Base-by-base conservation (phyloP, 1,140 invertebrate species). In the Drosophila pseudoananassae region DNA sequence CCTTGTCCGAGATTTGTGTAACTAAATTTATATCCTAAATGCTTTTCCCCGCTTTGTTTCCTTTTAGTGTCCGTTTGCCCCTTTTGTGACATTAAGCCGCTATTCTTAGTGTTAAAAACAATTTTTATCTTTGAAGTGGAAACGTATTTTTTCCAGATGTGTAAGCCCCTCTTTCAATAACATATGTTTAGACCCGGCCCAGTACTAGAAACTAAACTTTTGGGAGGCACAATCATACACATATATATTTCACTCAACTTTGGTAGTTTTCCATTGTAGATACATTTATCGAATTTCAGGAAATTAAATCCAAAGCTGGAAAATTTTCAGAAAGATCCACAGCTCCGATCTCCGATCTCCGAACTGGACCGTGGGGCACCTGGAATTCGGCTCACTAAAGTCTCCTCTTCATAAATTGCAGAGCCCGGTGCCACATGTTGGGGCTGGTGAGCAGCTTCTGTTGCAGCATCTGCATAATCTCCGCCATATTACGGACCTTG, bases 11-110 rank as follows among this genome's bases (percentile, higher is more conserved):
- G 82, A 87, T 85, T 85, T 81, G 77, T 70, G 74, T 70, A 74
- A 70, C 69, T 56, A 81, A 85, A 85, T 80, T 80, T 80, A 85
- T 85, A 60, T 81, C 87, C 66, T 59, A 85, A 80, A 85, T 84
- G 68, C 59, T 59, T 40, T 66, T 51, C 29, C 15, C 45, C 53
- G 20, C 51, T 60, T 65, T 55, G 53, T 52, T 72, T 43, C 2
- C 40, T 40, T 8, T 40, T 40, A 10, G 38, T 40, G 38, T 14
- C 40, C 4, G n/a, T 17, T 53, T 57, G 50, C 33, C 40, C 33
- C 29, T 50, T 58, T 17, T 52, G 81, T 77, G 81, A 71, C 68
- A 65, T 76, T 36, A 87, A 85, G 81, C 82, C 49, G 63, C 59
- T 69, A 51, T 77, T 73, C 73, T 84, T 80, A 70, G 82, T 85